Evolutionary conservation across 2,113 vertebrate species (phyloP), one percentile per base, ranked within the genome.

Genomic region (Vulpes vulpes): DNA sequence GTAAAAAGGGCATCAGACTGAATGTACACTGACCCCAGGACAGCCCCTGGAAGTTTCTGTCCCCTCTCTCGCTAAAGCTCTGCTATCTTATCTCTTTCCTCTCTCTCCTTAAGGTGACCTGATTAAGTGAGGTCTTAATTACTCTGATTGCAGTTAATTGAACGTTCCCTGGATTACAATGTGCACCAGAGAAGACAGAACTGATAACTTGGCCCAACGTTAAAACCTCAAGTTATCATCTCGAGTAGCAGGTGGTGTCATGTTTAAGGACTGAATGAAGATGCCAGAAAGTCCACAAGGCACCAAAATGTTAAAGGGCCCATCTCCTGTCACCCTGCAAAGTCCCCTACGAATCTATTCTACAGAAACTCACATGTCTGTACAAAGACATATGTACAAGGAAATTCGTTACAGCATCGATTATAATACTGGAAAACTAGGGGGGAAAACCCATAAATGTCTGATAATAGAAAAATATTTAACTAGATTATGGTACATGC

Each of bases 131-230:
- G 51, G 51, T 30, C 69, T 60, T 94, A 69, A 94, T 95, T 95
- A 94, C n/a, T 83, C 64, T 95, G 65, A 95, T 23, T 96, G 86
- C 60, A 93, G 89, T 82, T 94, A 95, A 98, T 6, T 80, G 73
- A 91, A 85, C 16, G 10, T 60, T 96, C 67, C 55, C 55, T 82
- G 91, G 62, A 96, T 74, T 94, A 90, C 35, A 90, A 59, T 27
- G 55, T 84, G 53, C 32, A 23, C 43, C 80, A 94, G 27, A 96
- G 25, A 79, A 94, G n/a, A 95, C 22, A 8, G 67, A 93, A 85
- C 30, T 53, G 62, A 62, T 71, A 95, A 79, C 91, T 64, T 53
- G 59, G 78, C 62, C 23, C 78, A 93, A 92, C 73, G 53, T 19
- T 60, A 67, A 93, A 87, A 87, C n/a, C 16, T 95, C 67, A 91